Conservation (phyloP, 2,113 vertebrate genomes). For the Cebus imitator region DNA sequence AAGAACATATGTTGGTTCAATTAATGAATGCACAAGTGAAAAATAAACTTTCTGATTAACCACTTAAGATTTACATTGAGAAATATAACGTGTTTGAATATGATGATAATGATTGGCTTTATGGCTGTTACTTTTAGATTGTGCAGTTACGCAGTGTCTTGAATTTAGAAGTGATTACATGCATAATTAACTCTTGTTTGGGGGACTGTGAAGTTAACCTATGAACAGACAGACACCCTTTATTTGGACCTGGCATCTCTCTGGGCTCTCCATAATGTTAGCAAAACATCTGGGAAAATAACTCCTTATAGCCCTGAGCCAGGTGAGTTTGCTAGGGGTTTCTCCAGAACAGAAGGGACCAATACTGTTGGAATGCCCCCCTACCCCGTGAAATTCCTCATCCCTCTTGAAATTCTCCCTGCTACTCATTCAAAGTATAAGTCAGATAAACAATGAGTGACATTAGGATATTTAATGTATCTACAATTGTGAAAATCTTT, state of each 20-base stretch:
- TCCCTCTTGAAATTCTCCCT: background rate
- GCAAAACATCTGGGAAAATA: background rate
- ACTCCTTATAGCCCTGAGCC: background rate
- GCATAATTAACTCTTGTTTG: background rate
- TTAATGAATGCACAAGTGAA: background rate
- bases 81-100: background rate
- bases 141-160: background rate
- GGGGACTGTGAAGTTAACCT: background rate
- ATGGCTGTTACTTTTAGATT: background rate
- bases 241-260: background rate
- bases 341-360: background rate
- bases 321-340: background rate
- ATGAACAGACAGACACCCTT: background rate
- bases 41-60: background rate
- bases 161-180: background rate
- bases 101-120: background rate
- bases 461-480: background rate
- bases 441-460: background rate
- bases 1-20: background rate
- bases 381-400: no score
- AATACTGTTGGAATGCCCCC: background rate
- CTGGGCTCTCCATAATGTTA: background rate
- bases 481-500: slow-evolving; percentile 19
- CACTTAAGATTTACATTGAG: background rate
- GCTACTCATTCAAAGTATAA: background rate